Conservation (phyloP, 2,888 invertebrate species). For the Drosophila villosipedis region DNA sequence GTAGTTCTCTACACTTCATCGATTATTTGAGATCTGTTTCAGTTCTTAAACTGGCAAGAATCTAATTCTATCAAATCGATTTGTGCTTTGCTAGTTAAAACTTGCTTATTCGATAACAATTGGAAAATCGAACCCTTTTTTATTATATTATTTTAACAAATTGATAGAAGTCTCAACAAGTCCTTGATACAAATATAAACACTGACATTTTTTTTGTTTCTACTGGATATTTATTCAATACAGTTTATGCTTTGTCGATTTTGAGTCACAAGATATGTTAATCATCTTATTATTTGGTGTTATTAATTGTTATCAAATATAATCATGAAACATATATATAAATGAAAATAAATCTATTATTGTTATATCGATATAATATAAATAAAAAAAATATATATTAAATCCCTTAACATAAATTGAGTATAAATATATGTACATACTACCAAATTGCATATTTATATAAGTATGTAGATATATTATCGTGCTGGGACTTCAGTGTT, state of each 20-base stretch:
- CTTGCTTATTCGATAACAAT: background rate
- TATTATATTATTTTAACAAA: background rate
- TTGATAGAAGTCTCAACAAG: background rate
- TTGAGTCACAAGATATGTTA: constrained; percentile 40
- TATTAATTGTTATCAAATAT: constrained; percentile 29
- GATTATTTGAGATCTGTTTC: constrained; percentile 2
- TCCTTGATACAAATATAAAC: background rate
- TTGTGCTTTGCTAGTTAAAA: background rate
- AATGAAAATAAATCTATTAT: constrained; percentile 19
- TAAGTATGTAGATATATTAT: background rate
- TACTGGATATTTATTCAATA: constrained; percentile 5
- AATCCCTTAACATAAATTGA: constrained; percentile 3
- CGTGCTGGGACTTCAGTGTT: background rate
- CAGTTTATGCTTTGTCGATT: constrained; percentile 7
- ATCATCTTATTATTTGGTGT: constrained; percentile 9
- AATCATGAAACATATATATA: constrained; percentile 1
- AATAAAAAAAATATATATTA: constrained; percentile 6
- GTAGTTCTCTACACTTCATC: background rate
- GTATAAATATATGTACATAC: constrained; percentile 7
- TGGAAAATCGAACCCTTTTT: background rate
- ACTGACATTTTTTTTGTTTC: background rate
- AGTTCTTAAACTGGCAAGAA: background rate
- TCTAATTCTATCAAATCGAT: background rate
- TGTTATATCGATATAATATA: constrained; percentile 15
- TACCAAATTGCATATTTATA: background rate